Evolutionary conservation across 2,888 invertebrate species (phyloP), one percentile per base, ranked within the genome.

Genomic region (Drosophila niveifrons): DNA sequence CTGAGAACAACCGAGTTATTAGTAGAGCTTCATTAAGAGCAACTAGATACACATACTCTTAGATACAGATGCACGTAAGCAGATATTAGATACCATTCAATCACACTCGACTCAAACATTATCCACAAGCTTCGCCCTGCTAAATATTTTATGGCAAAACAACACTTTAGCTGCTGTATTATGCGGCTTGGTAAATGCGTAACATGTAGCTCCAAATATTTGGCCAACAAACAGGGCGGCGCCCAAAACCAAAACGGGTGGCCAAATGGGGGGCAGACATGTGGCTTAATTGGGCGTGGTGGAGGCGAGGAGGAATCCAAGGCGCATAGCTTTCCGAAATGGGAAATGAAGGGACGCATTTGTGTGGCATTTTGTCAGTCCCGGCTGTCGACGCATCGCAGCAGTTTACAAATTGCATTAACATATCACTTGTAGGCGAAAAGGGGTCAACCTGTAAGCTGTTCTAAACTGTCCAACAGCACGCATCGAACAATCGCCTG

Each of bases 361-460:
- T 56, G 52, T 29, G 57, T 48, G 53, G 41, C 50, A 51, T 62
- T 55, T 69, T 43, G 50, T 72, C 46, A 28, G 69, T 48, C 41
- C 2, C 48, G 58, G 52, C 58, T 67, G 74, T 73, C 48, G 56
- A 55, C 56, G 50, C 43, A 44, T 44, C 51, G 48, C 48, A 52
- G 28, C 41, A 55, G 66, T 59, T 66, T 65, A 68, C 75, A 86
- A 82, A 80, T 87, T 82, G 72, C 81, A 83, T 86, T 83, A 80
- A 80, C 83, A 83, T 83, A 78, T 77, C 71, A 74, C 52, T 58
- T 52, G 57, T 41, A 15, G 39, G 39, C 15, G 39, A 13, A 15
- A 15, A 13, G 39, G 39, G 39, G 39, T 13, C 39, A 41, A 7
- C 2, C 39, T 41, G 39, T 4, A 41, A 34, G 55, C 46, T 36